These are phyloP conservation scores for Phrixothrix hirtus DNA, from an alignment of 2,888 invertebrate species.

Conservation along the genomic window DNA sequence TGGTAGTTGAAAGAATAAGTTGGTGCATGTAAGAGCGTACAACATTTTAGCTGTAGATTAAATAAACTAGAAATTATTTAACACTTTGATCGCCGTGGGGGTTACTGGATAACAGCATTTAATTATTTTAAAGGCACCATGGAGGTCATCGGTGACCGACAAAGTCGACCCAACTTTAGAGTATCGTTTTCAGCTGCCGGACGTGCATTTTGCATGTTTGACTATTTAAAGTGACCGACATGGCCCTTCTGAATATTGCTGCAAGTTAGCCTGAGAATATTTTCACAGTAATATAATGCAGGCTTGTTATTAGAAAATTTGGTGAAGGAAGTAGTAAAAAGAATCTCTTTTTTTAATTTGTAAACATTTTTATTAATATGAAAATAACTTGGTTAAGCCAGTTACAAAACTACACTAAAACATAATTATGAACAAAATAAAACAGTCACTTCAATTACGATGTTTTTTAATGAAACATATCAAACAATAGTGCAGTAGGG, in stretches of 20 bases:
- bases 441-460: too few species aligned
- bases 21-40: too few species aligned
- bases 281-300: background rate
- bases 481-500: conserved; percentile 33
- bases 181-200: background rate
- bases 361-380: background rate
- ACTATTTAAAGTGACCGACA: background rate
- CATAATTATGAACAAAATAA: background rate
- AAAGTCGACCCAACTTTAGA: background rate
- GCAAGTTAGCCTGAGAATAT: background rate
- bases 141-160: background rate
- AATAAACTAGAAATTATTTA: too few species aligned
- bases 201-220: background rate
- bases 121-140: background rate
- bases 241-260: background rate
- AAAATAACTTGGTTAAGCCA: background rate
- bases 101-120: background rate
- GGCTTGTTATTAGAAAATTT: background rate
- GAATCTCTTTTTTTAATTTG: background rate
- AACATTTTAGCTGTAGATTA: too few species aligned
- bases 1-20: too few species aligned
- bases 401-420: background rate
- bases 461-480: conserved; percentile 47
- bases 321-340: background rate
- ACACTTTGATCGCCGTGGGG: background rate